A percentile compares a stretch with the other conserved stretches of the same genome.
These are phyloP conservation scores for Crypturellus undulatus DNA, from an alignment of 2,113 vertebrate species.

Conservation along the genomic window DNA sequence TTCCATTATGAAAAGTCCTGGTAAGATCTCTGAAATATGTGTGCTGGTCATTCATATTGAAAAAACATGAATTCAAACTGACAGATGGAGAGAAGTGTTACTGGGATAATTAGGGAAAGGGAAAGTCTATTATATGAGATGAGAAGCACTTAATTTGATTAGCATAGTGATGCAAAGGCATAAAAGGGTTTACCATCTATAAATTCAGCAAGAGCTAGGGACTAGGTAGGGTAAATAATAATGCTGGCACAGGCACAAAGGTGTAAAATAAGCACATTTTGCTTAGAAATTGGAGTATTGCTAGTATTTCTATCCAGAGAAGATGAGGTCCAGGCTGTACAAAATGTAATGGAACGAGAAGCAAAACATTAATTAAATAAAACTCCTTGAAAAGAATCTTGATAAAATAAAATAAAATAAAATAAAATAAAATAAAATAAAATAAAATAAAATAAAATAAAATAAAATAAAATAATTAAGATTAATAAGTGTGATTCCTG, in stretches of 20 bases:
- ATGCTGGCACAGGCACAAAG: not conserved
- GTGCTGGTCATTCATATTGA: not conserved
- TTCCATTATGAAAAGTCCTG: not conserved
- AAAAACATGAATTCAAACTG: not conserved
- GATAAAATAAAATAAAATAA: not conserved
- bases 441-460: not conserved
- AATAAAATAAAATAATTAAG: not conserved
- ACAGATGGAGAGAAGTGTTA: not conserved
- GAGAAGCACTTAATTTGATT: not conserved
- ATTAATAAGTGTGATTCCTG: not conserved
- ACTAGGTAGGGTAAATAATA: not conserved
- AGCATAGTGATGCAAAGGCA: not conserved
- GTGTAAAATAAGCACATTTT: not conserved
- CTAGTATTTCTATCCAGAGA: not conserved
- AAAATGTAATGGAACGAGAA: not conserved
- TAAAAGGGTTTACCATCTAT: not conserved
- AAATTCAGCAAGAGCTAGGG: not conserved
- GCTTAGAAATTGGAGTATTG: not conserved
- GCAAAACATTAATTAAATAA: not conserved
- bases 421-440: not conserved
- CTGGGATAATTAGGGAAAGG: not conserved
- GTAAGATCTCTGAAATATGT: not conserved
- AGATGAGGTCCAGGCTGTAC: not conserved
- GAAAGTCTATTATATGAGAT: not conserved
- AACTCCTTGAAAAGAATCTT: not conserved